Conservation (phyloP, 2,888 invertebrate genomes). For the Drosophila pegasa region DNA sequence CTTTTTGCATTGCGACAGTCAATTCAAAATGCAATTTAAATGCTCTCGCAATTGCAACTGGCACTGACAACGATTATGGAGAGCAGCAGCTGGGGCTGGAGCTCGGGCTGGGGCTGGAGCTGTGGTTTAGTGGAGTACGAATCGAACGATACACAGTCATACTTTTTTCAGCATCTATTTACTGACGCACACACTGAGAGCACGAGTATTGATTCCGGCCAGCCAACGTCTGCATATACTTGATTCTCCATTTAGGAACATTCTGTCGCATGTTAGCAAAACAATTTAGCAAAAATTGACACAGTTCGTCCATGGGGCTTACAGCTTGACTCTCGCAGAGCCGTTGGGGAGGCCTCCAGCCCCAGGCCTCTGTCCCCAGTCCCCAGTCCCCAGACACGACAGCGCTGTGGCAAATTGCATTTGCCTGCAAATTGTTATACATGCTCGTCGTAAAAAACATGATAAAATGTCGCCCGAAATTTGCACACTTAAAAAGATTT, state of each 20-base stretch:
- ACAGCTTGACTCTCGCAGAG: conserved; percentile 23
- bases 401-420: conserved; percentile 55
- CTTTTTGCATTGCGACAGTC: conserved; percentile 49
- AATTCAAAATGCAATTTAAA: conserved; percentile 73
- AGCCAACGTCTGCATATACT: neutral
- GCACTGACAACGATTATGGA: conserved; percentile 12
- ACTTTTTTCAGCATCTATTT: neutral
- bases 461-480: conserved; percentile 48
- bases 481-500: conserved; percentile 58
- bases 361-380: no score
- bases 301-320: conserved; percentile 42
- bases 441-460: conserved; percentile 41
- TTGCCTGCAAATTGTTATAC: conserved; percentile 52
- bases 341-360: conserved; percentile 13
- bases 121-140: conserved; percentile 10
- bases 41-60: conserved; percentile 47
- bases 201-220: neutral
- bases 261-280: conserved; percentile 47
- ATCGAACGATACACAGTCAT: conserved; percentile 6
- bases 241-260: conserved; percentile 11
- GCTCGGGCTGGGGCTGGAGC: neutral
- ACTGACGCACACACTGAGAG: neutral
- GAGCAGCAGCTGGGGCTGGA: neutral
- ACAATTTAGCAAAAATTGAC: conserved; percentile 63
- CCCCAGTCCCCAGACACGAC: conserved; percentile 26